Percentiles rank a stretch among this genome's conserved stretches.
Conservation (phyloP, 2,888 invertebrate species). For the Epinotia demarniana region DNA sequence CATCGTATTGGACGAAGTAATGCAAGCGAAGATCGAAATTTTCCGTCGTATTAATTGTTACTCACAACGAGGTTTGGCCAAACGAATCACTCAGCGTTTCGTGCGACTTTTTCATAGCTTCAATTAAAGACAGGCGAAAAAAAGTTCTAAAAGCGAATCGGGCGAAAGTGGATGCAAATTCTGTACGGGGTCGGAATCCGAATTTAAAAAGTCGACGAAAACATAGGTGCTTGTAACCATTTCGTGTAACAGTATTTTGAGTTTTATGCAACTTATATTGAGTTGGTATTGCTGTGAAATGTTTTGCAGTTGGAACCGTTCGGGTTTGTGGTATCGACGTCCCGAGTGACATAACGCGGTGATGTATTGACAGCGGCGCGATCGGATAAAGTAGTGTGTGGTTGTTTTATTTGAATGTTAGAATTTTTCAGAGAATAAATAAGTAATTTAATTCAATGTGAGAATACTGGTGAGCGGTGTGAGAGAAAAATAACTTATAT, state of each 20-base stretch:
- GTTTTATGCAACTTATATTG: neutral
- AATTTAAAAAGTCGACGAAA: slow-evolving; percentile 50
- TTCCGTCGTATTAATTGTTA: neutral
- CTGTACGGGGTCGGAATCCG: slow-evolving; percentile 52
- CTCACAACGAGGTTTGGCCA: slow-evolving; percentile 13
- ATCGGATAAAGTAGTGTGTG: neutral
- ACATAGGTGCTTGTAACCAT: neutral
- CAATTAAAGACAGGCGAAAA: slow-evolving; percentile 19
- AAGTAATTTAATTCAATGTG: neutral
- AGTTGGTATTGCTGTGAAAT: neutral
- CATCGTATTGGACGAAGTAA: neutral
- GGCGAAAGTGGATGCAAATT: slow-evolving; percentile 25
- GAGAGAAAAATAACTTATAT: too few species aligned
- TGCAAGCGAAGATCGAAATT: neutral
- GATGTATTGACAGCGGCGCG: slow-evolving; percentile 53
- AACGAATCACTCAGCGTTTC: slow-evolving; percentile 8
- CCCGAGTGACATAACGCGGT: slow-evolving; percentile 48
- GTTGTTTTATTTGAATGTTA: neutral
- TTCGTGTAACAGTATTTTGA: neutral
- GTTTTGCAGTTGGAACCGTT: neutral
- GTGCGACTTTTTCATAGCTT: slow-evolving; percentile 3
- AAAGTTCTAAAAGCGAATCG: slow-evolving; percentile 15
- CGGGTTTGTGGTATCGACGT: neutral
- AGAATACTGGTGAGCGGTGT: too few species aligned
- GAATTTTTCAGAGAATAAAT: neutral